Evolutionary conservation across 2,113 vertebrate genomes (phyloP).

Genomic region (Rhadina sibilatrix): DNA sequence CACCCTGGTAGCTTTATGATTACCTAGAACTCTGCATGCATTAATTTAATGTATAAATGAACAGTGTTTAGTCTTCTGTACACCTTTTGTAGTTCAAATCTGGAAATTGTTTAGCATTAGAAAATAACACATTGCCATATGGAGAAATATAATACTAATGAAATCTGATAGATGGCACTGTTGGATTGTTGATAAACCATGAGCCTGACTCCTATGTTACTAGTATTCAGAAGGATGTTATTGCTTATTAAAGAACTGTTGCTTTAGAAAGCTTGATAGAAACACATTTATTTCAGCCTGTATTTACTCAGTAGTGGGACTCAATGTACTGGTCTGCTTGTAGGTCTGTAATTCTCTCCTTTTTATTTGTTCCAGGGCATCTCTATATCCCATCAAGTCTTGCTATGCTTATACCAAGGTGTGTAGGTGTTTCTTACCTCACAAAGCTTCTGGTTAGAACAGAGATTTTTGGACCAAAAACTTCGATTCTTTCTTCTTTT

Average conservation of each 20-base stretch:
- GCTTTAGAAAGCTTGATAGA: background rate
- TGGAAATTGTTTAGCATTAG: background rate
- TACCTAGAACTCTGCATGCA: background rate
- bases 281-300: background rate
- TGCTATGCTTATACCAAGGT: background rate
- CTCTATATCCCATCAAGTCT: background rate
- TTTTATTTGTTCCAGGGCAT: background rate
- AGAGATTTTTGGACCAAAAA: background rate
- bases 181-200: conserved; percentile 58
- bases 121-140: background rate
- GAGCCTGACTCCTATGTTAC: background rate
- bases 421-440: background rate
- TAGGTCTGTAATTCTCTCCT: background rate
- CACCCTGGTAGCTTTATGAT: background rate
- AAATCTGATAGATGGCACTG: conserved; percentile 69
- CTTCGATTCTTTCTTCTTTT: background rate
- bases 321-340: background rate
- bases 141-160: conserved; percentile 11
- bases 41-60: background rate
- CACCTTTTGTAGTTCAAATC: background rate
- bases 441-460: background rate
- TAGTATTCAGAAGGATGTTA: background rate
- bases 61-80: background rate
- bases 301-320: background rate
- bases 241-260: background rate